These are phyloP conservation scores for Myripristis murdjan DNA, from an alignment of 2,797 vertebrate genomes.

Conservation along the genomic window DNA sequence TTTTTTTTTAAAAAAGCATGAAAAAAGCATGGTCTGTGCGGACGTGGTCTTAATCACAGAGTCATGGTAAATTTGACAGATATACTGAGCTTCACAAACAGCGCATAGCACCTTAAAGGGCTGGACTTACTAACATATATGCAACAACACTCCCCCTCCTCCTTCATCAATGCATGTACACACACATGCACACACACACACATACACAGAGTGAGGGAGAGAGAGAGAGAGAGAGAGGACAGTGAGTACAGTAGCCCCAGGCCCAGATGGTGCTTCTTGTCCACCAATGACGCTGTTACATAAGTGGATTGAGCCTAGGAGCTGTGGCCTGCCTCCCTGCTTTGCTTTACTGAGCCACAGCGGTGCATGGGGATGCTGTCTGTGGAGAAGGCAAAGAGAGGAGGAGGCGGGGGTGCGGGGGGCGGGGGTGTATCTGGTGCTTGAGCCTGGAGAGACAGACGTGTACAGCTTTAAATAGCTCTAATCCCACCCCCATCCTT, in stretches of 20 bases:
- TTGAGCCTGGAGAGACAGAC: constrained; percentile 70
- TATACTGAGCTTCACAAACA: neutral
- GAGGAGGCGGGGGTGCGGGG: no score
- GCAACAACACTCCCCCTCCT: constrained; percentile 15
- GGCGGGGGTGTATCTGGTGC: constrained; percentile 55
- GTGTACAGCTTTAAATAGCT: constrained; percentile 81
- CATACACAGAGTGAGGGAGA: constrained; percentile 21
- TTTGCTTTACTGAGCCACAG: constrained; percentile 51
- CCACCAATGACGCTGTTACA: constrained; percentile 75
- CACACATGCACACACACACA: constrained; percentile 28
- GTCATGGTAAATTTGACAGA: no score
- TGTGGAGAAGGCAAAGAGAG: constrained; percentile 44
- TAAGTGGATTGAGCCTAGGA: constrained; percentile 75
- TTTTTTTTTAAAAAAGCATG: no score
- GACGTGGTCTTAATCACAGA: no score
- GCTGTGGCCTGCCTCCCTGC: constrained; percentile 62
- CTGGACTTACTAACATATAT: constrained; percentile 4
- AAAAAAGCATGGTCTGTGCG: no score
- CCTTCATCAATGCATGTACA: constrained; percentile 39
- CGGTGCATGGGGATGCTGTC: constrained; percentile 50
- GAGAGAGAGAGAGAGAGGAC: constrained; percentile 52
- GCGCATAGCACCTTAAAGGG: neutral
- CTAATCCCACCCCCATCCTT: constrained; percentile 77
- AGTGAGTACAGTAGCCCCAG: constrained; percentile 71
- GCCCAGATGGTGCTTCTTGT: constrained; percentile 78